Base-by-base conservation (phyloP, 2,113 vertebrate genomes). In the Varanus salvator region DNA sequence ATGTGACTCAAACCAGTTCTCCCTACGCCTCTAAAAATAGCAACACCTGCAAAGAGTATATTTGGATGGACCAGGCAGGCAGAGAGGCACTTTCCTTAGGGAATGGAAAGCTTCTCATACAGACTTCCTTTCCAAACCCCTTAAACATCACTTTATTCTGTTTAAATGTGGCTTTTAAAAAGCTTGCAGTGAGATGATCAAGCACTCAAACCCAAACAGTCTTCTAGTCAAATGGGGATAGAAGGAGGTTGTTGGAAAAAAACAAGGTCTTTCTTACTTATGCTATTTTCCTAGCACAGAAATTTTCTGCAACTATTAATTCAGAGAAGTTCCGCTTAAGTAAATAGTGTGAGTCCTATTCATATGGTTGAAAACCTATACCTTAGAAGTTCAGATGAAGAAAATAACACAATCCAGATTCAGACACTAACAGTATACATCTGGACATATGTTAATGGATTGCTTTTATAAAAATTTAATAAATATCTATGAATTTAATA, bases 1-100 rank as follows among this genome's bases (percentile, higher is more conserved):
- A 93, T 87, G 94, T 92, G 81, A 96, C 80, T 92, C 86, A 91
- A 76, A 91, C 48, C 34, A 77, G 92, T 90, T 90, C 91, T 93
- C 77, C 29, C 80, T 88, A 48, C 84, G 90, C 91, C 94, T 94
- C 89, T 94, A 91, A 93, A 96, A 94, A 94, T 81, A 93, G 88
- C 31, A 95, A 91, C 80, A 94, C 76, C 91, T 94, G 80, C 80
- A 88, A 54, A 94, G 80, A 93, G 72, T 84, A 48, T 89, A 90
- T 87, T 66, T 93, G 80, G 90, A 93, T 77, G 88, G 93, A 86
- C 78, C 77, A 93, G 74, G 23, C 78, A 95, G 92, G 11, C 86
- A 84, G 77, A 94, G 85, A 92, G 71, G 74, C 68, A 52, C 48
- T 91, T 94, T 95, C 92, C 88, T 95, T 69, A 50, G 84, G 92